These are phyloP conservation scores for Siphamia tubifer DNA, from an alignment of 2,113 vertebrate species.

Conservation along the genomic window DNA sequence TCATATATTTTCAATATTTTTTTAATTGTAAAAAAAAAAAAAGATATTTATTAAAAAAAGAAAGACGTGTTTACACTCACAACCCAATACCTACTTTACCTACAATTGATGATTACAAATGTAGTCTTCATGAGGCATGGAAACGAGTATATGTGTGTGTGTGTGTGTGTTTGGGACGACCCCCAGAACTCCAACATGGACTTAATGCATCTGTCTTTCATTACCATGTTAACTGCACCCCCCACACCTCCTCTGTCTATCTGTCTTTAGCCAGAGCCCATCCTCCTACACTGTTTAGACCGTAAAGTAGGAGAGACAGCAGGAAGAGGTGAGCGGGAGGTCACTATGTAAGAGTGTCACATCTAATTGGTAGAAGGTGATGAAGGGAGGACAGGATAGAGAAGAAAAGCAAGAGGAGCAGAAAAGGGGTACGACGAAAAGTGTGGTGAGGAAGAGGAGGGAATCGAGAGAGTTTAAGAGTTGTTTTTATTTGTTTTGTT, in stretches of 20 bases:
- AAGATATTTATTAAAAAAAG: background rate
- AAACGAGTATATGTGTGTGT: background rate
- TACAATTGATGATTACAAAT: too few species aligned
- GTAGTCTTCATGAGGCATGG: too few species aligned
- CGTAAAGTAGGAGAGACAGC: slow-evolving; percentile 49
- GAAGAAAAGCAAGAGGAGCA: background rate
- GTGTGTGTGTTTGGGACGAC: background rate
- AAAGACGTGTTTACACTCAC: too few species aligned
- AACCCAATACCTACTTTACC: too few species aligned
- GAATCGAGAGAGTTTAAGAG: background rate
- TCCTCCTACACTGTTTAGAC: slow-evolving; percentile 56
- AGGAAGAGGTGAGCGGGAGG: slow-evolving; percentile 52
- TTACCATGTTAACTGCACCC: slow-evolving; percentile 31
- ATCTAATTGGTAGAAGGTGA: slow-evolving; percentile 42
- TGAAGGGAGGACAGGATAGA: slow-evolving; percentile 1
- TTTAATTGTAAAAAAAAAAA: too few species aligned
- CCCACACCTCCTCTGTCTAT: slow-evolving; percentile 7
- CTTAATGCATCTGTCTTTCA: slow-evolving; percentile 55
- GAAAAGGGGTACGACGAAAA: background rate
- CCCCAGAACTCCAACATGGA: slow-evolving; percentile 15
- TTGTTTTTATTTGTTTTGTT: too few species aligned
- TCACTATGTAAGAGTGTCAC: slow-evolving; percentile 47
- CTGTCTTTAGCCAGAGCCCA: slow-evolving; percentile 27
- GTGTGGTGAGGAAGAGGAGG: background rate
- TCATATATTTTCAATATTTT: too few species aligned